phyloP scores from a whole-genome alignment of 37 sponge, comb jelly and placozoan genomes.

The Agelas oroides region DNA sequence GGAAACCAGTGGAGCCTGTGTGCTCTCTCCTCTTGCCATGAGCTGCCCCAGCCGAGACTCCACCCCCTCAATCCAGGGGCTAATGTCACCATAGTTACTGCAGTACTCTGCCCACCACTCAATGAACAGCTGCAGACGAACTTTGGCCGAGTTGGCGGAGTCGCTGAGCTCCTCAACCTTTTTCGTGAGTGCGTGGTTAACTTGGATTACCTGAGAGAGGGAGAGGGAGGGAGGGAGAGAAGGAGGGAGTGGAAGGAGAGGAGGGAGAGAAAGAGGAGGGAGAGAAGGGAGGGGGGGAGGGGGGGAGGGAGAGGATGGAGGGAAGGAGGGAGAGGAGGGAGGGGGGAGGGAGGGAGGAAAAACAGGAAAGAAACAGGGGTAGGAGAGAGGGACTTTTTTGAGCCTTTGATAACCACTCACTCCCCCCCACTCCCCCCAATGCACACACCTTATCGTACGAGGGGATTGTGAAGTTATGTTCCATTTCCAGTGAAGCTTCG shows the following conservation, averaged over 20 bases:
- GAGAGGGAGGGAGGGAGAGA: too few relatives aligned
- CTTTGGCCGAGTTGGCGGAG: not conserved
- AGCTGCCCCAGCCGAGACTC: slow-evolving; percentile 26
- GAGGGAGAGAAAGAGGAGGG: not conserved
- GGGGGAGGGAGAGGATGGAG: not conserved
- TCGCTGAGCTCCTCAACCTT: slow-evolving; percentile 13
- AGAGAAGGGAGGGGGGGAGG: too few relatives aligned
- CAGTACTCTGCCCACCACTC: slow-evolving; percentile 60
- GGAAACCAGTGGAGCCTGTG: slow-evolving; percentile 1
- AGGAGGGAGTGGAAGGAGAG: too few relatives aligned
- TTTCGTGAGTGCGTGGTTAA: slow-evolving; percentile 2
- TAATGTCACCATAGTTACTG: slow-evolving; percentile 27
- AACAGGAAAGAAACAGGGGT: too few relatives aligned
- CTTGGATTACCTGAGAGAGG: slow-evolving; percentile 9
- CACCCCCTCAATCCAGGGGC: slow-evolving; percentile 40
- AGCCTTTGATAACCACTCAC: too few relatives aligned
- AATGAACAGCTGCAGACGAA: slow-evolving; percentile 35
- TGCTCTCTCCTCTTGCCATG: not conserved
- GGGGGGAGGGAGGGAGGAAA: too few relatives aligned
- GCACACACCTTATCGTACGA: slow-evolving; percentile 38
- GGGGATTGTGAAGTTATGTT: not conserved
- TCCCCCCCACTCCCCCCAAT: too few relatives aligned
- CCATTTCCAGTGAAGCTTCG: not conserved
- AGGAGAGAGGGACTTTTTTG: too few relatives aligned
- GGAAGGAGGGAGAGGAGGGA: too few relatives aligned